Evolutionary conservation across 2,888 invertebrate species (phyloP).

Genomic region (Zaprionus lineosus): DNA sequence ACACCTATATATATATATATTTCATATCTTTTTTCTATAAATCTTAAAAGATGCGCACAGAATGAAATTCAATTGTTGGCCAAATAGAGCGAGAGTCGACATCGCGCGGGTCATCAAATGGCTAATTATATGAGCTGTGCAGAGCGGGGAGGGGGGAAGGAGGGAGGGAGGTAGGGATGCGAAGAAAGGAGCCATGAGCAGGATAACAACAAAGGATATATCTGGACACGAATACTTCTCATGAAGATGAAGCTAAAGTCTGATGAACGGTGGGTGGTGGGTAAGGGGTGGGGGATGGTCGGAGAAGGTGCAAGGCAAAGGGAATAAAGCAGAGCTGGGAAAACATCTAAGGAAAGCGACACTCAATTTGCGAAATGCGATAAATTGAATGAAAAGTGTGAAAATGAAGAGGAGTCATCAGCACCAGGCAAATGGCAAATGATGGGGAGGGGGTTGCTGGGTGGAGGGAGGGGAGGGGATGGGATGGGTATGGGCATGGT

Average conservation of each 20-base stretch:
- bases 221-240: no score
- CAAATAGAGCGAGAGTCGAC: background rate
- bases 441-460: background rate
- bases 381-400: slow-evolving; percentile 78
- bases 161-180: no score
- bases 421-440: slow-evolving; percentile 30
- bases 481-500: no score
- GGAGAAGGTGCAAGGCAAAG: background rate
- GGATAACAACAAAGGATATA: background rate
- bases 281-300: background rate
- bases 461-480: background rate
- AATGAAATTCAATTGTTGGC: background rate
- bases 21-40: no score
- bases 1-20: background rate
- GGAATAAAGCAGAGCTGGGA: slow-evolving; percentile 1
- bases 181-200: no score
- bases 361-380: slow-evolving; percentile 77
- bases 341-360: slow-evolving; percentile 65
- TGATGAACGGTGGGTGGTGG: background rate
- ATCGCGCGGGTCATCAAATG: background rate
- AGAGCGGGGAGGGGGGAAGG: background rate
- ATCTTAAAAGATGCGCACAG: no score
- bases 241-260: no score
- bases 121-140: slow-evolving; percentile 1
- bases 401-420: slow-evolving; percentile 77